Base-by-base conservation (phyloP, 1,140 invertebrate genomes). In the Neodiprion fabricii region DNA sequence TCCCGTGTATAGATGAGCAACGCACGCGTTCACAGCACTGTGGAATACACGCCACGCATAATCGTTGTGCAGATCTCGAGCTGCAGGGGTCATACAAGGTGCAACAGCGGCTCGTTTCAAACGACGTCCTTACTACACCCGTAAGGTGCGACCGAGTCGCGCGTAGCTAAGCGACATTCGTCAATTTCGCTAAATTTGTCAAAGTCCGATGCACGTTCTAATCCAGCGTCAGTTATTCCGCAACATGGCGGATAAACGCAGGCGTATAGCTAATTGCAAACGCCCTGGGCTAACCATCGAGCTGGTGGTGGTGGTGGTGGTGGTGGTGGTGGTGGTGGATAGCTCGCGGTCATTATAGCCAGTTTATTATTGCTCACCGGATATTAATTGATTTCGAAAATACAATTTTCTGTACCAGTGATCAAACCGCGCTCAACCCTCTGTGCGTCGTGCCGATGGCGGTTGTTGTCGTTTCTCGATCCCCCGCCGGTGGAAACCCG, bases 351-450 rank as follows among this genome's bases (percentile, higher is more conserved):
- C 83, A 88, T 87, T 86, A 61, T 61, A 87, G 78, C 82, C 78
- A 78, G 80, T 82, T 80, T 82, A 87, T 88, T 87, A 87, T 87
- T 85, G 87, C 81, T 85, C 83, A 79, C 74, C 75, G 82, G 81
- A 86, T 85, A 87, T 84, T 86, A 88, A 88, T 88, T 88, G 82
- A 86, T 86, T 86, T 85, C 79, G 80, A 87, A 87, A 87, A 86
- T 83, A 85, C 82, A 87, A 88, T 88, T 88, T 88, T 88, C 86
- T 85, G 85, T 84, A 73, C 80, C 82, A 86, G 76, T 80, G 85
- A 88, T 88, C 87, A 88, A 88, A 88, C 85, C 83, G 11, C 53
- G n/a, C 74, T 28, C 53, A n/a, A 14, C 67, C 72, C 47, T 73
- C 72, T 11, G 47, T 61, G 40, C 53, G 50, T 73, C 53, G 50